These are phyloP conservation scores for Cantharis nigra DNA, from an alignment of 2,888 invertebrate species.

Conservation along the genomic window DNA sequence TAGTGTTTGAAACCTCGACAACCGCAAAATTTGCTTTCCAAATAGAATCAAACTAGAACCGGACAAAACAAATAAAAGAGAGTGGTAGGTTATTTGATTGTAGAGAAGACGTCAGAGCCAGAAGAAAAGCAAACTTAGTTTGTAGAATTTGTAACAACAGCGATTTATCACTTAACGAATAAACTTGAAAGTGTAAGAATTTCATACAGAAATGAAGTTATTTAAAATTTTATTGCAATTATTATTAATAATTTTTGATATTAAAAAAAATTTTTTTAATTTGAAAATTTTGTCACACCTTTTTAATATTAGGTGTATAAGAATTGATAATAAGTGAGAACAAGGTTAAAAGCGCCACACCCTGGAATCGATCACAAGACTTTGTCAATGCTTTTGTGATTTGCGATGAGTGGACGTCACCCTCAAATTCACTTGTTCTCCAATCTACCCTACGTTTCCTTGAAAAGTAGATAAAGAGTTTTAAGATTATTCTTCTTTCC, in stretches of 20 bases:
- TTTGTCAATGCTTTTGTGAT: conserved; percentile 37
- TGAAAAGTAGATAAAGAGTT: conserved; percentile 19
- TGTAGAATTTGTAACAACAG: conserved; percentile 17
- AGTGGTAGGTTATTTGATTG: conserved; percentile 20
- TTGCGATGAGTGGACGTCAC: conserved; percentile 36
- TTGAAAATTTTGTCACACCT: background rate
- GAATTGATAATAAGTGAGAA: conserved; percentile 37
- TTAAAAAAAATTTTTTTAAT: background rate
- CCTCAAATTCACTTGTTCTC: conserved; percentile 13
- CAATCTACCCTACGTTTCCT: conserved; percentile 14
- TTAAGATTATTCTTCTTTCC: conserved; percentile 12
- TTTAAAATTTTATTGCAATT: background rate
- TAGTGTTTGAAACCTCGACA: conserved; percentile 2
- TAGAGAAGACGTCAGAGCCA: conserved; percentile 13
- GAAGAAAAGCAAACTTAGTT: conserved; percentile 13
- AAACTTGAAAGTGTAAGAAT: conserved; percentile 8
- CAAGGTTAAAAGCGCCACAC: conserved; percentile 38
- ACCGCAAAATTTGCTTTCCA: conserved; percentile 16
- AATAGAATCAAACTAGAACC: conserved; percentile 15
- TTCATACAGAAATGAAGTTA: background rate
- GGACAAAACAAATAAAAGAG: conserved; percentile 20
- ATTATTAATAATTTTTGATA: background rate
- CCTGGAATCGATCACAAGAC: conserved; percentile 40
- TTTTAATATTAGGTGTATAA: conserved; percentile 34
- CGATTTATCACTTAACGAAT: conserved; percentile 13